A percentile compares a stretch with the other conserved stretches of the same genome.
These are phyloP conservation scores for Tachuris rubrigastra DNA, from an alignment of 2,113 vertebrate species.

Conservation along the genomic window DNA sequence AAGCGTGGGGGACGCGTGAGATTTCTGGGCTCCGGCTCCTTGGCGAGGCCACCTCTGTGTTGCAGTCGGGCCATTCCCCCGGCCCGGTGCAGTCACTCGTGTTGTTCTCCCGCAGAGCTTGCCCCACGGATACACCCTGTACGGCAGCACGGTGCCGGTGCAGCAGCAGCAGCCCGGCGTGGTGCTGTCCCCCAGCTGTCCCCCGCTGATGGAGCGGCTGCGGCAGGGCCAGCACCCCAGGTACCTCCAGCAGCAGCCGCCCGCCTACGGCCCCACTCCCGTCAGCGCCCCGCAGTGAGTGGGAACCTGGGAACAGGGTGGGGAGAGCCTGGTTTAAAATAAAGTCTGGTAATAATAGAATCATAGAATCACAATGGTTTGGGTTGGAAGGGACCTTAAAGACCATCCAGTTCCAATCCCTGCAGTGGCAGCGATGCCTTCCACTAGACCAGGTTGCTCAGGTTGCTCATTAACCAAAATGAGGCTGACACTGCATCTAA, in stretches of 20 bases:
- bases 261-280: conserved; percentile 54
- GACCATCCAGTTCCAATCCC: not conserved
- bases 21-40: not conserved
- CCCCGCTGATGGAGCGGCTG: conserved; percentile 66
- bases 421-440: not conserved
- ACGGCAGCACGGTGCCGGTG: conserved; percentile 65
- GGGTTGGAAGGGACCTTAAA: not conserved
- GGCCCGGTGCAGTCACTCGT: not conserved
- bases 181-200: conserved; percentile 72
- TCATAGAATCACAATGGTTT: not conserved
- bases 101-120: conserved; percentile 42
- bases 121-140: conserved; percentile 75
- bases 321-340: not conserved
- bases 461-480: not conserved
- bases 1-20: not conserved
- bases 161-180: conserved; percentile 61
- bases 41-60: no score
- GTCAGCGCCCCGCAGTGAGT: conserved; percentile 67
- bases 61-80: not conserved
- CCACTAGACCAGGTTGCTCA: not conserved
- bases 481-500: not conserved
- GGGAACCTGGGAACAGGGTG: not conserved
- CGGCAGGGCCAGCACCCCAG: conserved; percentile 70
- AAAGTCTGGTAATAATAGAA: not conserved
- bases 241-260: conserved; percentile 61